Evolutionary conservation across 2,113 vertebrate genomes (phyloP), one percentile per base, ranked within the genome.

Genomic region (Cyphomyrus plagiostoma): DNA sequence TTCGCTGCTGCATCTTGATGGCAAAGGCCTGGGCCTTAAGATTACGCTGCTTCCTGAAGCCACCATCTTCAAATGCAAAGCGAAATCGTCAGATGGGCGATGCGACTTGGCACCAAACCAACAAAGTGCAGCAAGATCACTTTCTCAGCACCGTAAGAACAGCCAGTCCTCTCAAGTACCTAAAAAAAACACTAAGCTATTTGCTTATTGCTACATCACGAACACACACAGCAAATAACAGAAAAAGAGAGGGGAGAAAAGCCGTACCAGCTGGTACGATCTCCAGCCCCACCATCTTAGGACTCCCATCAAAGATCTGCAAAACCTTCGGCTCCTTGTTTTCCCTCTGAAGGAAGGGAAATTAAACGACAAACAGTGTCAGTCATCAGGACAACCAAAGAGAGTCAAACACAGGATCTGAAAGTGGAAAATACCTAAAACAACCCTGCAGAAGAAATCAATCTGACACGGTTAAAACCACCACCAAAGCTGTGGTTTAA

Each of bases 1-100:
- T 99, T 89, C 97, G 97, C 53, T 98, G 98, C 91, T 97, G 96
- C 98, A 99, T 99, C 94, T 99, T 98, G 94, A 99, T 97, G 87
- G 97, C 98, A 88, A 99, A 99, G 0, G 97, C 97, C 66, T 99
- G 97, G 70, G 98, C 97, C 92, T 97, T 97, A 91, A 96, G 96
- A 93, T 97, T 94, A 21, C 95, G 92, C 89, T 96, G 96, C 85
- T 94, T 96, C 91, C 91, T 94, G 91, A 94, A 96, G 49, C 93
- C 93, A 1, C 96, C 95, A 52, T 96, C 96, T 96, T 30, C 45
- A 13, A 19, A 48, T 0, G 70, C 19, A 88, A 74, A 3, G 82
- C 19, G 70, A 74, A 8, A 90, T 13, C 88, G n/a, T 88, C 13
- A 90, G 56, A 88, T 15, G 26, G 30, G 66, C 7, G 26, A 49